Evolutionary conservation across 2,113 vertebrate genomes (phyloP), one percentile per base, ranked within the genome.

Genomic region (Euleptes europaea): DNA sequence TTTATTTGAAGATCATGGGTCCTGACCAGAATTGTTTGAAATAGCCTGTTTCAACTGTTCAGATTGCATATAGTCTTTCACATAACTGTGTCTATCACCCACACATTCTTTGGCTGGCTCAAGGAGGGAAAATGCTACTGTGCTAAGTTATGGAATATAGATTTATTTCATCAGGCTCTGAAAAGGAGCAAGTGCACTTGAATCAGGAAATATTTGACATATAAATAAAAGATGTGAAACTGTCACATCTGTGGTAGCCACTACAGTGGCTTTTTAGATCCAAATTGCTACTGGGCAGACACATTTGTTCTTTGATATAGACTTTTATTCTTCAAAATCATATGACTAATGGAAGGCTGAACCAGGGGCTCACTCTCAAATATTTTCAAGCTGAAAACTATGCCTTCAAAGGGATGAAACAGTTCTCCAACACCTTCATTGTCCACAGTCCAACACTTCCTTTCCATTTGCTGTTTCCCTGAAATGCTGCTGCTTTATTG

Each of bases 271-370:
- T 28, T 40, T 2, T 0, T 17, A 67, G 82, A 54, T 71, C 28
- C 67, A 5, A 4, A 8, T 14, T 2, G 42, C 51, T 82, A 80
- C 49, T 78, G 51, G 4, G 1, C 63, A 83, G 83, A 74, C 0
- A 79, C 71, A 23, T 1, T 1, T 86, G 80, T 49, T 2, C 12
- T 82, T 33, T 12, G 49, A 0, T 26, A 78, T 2, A 14, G 19
- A 74, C 13, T 90, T 86, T 82, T 80, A 4, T 7, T 47, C 13
- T 47, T 84, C 47, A 78, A 86, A 89, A 51, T 3, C 10, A 28
- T 33, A 11, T 60, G 23, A 40, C 12, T 8, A 9, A 51, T n/a
- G 42, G 40, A 33, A 17, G 63, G 28, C 8, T 66, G n/a, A 12
- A 7, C 69, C 35, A 40, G 23, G 40, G 23, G 38, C 40, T 72